Base-by-base conservation (phyloP, 2,113 vertebrate species). In the Mustela nigripes region DNA sequence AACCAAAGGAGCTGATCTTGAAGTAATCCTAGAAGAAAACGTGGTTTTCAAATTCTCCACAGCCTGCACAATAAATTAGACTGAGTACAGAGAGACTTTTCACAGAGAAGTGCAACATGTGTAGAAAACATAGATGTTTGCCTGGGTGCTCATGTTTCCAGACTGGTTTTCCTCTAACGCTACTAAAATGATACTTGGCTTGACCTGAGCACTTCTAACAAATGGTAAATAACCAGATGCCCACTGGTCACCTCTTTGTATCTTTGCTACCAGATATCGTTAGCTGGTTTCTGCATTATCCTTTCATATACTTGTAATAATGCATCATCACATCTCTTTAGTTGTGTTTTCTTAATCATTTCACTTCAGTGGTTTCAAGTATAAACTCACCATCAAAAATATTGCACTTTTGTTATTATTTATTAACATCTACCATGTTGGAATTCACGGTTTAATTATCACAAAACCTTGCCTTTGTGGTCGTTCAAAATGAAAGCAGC, bases 21-120 rank as follows among this genome's bases (percentile, higher is more conserved):
- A 97, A 98, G 97, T 97, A 96, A 96, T 81, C 97, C 84, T 89
- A 97, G 97, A 93, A 98, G 96, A 98, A 98, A 98, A 97, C 42
- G 10, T 98, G 95, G 97, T 95, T 98, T 98, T 98, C 91, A 98
- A 98, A 98, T 98, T 98, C 97, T 98, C 97, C 97, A 97, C 98
- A 98, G 98, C 95, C 97, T 97, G 80, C 94, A 98, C 97, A 98
- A 96, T 95, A 98, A 97, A 98, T 98, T 94, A 98, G 88, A 39
- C 56, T 91, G 96, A 97, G 15, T 36, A 95, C 12, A 96, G 96
- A 95, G 83, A 96, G 97, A 97, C n/a, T 89, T 91, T 97, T 89
- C 96, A 67, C 36, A 95, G 82, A 93, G 85, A 97, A 98, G 97
- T 58, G 71, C 81, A 97, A 58, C 95, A 93, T 80, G 95, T 97